Conservation (phyloP, 2,113 vertebrate species). For the Penelope pileata region DNA sequence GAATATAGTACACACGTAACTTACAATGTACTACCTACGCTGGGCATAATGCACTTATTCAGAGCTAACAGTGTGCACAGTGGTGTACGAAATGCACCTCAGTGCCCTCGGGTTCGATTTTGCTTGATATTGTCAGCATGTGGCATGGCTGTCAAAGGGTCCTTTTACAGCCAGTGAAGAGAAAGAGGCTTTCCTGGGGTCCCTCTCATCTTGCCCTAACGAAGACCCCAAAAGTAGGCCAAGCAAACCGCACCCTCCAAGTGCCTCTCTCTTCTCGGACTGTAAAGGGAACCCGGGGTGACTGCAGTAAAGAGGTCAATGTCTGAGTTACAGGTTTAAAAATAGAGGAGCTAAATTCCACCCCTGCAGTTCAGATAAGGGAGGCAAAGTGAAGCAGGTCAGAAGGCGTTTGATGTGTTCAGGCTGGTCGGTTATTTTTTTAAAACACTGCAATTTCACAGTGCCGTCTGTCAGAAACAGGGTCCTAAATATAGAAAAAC, state of each 20-base stretch:
- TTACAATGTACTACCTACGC: not conserved
- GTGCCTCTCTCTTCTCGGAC: not conserved
- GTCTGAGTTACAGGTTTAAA: slow-evolving; percentile 43
- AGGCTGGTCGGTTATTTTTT: not conserved
- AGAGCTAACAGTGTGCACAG: not conserved
- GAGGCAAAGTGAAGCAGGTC: slow-evolving; percentile 53
- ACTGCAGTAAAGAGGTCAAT: slow-evolving; percentile 54
- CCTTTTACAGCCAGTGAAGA: not conserved
- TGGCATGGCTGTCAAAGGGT: not conserved
- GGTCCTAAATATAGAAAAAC: slow-evolving; percentile 20
- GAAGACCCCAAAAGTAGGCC: slow-evolving; percentile 44
- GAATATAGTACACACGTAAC: not conserved
- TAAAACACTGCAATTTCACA: not conserved
- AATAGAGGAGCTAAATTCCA: slow-evolving; percentile 64
- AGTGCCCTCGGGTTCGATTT: not conserved
- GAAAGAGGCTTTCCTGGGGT: not conserved
- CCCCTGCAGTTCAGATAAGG: slow-evolving; percentile 32
- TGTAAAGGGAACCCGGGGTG: slow-evolving; percentile 32
- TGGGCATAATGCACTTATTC: not conserved
- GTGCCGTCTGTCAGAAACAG: not conserved
- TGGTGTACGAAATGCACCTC: not conserved
- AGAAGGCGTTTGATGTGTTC: slow-evolving; percentile 18
- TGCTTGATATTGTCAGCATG: not conserved
- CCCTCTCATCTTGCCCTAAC: slow-evolving; percentile 21
- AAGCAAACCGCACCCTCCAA: slow-evolving; percentile 38